Base-by-base conservation (phyloP, 1,140 invertebrate genomes). In the Pygmarrhopalites habei region DNA sequence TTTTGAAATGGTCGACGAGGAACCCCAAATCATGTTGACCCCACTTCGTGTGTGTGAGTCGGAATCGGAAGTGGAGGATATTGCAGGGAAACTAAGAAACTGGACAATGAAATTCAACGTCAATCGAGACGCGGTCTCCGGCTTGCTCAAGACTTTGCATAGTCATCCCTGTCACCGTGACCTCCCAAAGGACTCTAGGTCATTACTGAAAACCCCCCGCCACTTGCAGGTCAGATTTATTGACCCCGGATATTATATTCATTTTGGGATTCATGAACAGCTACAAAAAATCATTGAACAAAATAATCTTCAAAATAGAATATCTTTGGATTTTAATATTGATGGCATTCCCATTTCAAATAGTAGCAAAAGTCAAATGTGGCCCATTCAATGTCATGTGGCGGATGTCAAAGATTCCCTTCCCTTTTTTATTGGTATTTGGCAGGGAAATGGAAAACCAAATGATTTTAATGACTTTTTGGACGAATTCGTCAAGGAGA, bases 401-500 rank as follows among this genome's bases (percentile, higher is more conserved):
- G 5, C 29, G 17, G 26, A 41, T 7, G 19, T 15, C 10, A 17
- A 7, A 17, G 17, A 17, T 17, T 1, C 15, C 10, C 5, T 7
- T 5, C 41, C 51, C 1, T 62, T 58, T 43, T 3, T 25, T n/a
- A 23, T 62, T 23, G 62, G 52, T 0, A 30, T 68, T 12, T 65
- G 57, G 25, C 39, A 29, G 25, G 66, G 66, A 1, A 32, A 53
- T 1, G 21, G n/a, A 25, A 68, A 68, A 25, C 66, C 66, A 1
- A 29, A 15, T 1, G 25, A 49, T 26, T 21, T 32, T 1, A 43
- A 63, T 5, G 55, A 68, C 3, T 73, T 60, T 63, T 46, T 75
- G 17, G n/a, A 21, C 5, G 35, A 70, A 21, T 75, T 74, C 55
- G 55, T 73, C 0, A 26, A 49, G 4, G 73, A 75, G 53, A 5